A percentile compares a stretch with the other conserved stretches of the same genome.
Evolutionary conservation across 2,888 invertebrate genomes (phyloP).

Genomic region (Criorhina ranunculi): DNA sequence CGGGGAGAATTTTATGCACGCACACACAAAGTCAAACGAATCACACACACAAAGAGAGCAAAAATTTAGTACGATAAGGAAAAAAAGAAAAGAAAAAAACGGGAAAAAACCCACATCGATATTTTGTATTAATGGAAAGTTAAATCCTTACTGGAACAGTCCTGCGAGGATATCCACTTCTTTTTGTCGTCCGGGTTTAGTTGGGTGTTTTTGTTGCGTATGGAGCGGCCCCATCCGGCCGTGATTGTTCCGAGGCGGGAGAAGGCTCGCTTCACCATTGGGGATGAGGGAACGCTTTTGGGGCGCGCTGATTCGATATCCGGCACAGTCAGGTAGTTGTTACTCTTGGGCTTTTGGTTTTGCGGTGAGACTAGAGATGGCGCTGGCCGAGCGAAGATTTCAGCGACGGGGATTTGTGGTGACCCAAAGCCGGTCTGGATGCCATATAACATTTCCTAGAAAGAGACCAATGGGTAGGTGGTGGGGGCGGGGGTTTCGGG

Average conservation of each 20-base stretch:
- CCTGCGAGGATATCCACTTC: slow-evolving; percentile 96
- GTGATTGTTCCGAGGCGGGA: slow-evolving; percentile 95
- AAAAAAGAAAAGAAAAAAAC: slow-evolving; percentile 74
- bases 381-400: slow-evolving; percentile 93
- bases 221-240: slow-evolving; percentile 95
- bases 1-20: slow-evolving; percentile 37
- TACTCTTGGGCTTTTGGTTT: slow-evolving; percentile 94
- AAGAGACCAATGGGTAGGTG: background rate
- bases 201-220: slow-evolving; percentile 93
- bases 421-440: slow-evolving; percentile 97
- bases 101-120: slow-evolving; percentile 83
- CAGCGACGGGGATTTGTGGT: slow-evolving; percentile 96
- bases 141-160: slow-evolving; percentile 92
- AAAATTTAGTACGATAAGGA: slow-evolving; percentile 30
- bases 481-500: background rate
- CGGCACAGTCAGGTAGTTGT: slow-evolving; percentile 96
- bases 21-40: slow-evolving; percentile 23
- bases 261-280: slow-evolving; percentile 96
- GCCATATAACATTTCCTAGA: slow-evolving; percentile 97
- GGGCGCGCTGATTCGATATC: slow-evolving; percentile 94
- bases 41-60: slow-evolving; percentile 50
- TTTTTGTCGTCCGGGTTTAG: slow-evolving; percentile 94
- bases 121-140: slow-evolving; percentile 81
- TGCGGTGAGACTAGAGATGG: slow-evolving; percentile 94
- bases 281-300: slow-evolving; percentile 96